Conservation (phyloP, 1,140 invertebrate species). For the Dinoponera quadriceps region DNA sequence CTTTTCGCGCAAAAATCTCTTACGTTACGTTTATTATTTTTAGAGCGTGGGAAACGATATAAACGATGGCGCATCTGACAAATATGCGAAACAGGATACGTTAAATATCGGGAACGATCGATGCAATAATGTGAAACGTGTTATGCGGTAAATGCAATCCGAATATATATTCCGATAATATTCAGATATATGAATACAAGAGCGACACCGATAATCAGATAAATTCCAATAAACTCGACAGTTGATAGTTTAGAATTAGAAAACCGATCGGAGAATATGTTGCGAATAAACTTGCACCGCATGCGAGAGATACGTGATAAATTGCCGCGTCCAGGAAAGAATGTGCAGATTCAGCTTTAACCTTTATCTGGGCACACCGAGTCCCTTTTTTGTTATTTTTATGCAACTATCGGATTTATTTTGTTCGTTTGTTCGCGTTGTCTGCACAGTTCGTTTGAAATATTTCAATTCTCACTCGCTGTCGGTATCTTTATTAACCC, state of each 20-base stretch:
- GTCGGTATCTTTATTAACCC: not conserved
- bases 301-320: conserved; percentile 11
- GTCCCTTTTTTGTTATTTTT: conserved; percentile 1
- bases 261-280: not conserved
- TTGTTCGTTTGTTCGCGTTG: not conserved
- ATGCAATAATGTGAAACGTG: no score
- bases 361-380: conserved; percentile 22
- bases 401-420: conserved; percentile 29
- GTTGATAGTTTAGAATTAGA: not conserved
- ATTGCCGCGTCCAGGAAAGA: conserved; percentile 26
- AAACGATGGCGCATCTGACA: no score
- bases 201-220: conserved; percentile 1
- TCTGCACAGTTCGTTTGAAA: conserved; percentile 5
- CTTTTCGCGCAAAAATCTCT: no score
- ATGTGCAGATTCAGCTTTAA: conserved; percentile 38
- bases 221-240: not conserved
- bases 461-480: conserved; percentile 18
- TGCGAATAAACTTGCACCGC: not conserved
- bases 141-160: not conserved
- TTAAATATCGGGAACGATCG: no score
- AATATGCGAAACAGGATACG: no score
- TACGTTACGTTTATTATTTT: no score
- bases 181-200: not conserved
- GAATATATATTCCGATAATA: not conserved
- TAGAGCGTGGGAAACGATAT: no score